Evolutionary conservation across 2,797 vertebrate species (phyloP), one percentile per base, ranked within the genome.

Genomic region (Mionectes olivaceus): DNA sequence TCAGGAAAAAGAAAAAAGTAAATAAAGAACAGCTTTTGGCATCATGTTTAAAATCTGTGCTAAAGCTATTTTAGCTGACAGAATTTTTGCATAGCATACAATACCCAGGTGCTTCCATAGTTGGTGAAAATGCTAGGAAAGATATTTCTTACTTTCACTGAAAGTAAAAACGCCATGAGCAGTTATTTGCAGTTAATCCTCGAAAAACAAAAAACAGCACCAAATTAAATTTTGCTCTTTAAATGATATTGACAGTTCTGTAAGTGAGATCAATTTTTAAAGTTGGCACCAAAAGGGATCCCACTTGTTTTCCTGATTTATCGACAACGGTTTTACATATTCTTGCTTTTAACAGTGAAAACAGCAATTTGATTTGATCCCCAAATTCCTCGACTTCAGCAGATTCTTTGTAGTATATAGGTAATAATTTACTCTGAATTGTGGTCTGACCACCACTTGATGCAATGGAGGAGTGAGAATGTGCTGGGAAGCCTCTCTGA

Each of bases 351-450:
- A 97, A 94, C 80, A 96, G 96, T 97, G 96, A 95, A 97, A 98
- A 94, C 91, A 97, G 89, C 93, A 94, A 96, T 97, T 95, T 97
- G 96, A 98, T 98, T 97, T 98, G 93, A 97, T 95, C 93, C 60
- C 80, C 59, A 97, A 96, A 93, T 90, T 94, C 83, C 93, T 93
- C 87, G 96, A 97, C 96, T 96, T 97, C 90, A 90, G 95, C 74
- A 94, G 95, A 90, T 90, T 97, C 64, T 95, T 90, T 91, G 71
- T 81, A 94, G 88, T 90, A 89, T 97, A 89, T 68, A 98, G 96
- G 97, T 97, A 97, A 95, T 92, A 94, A 98, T 97, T 98, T 97
- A 97, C 98, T 97, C 97, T 95, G 96, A 98, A 94, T 83, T 93
- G 89, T 57, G 84, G 87, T 96, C 94, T 94, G 81, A 75, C 92